Evolutionary conservation across 2,113 vertebrate genomes (phyloP).

Genomic region (Mandrillus leucophaeus): DNA sequence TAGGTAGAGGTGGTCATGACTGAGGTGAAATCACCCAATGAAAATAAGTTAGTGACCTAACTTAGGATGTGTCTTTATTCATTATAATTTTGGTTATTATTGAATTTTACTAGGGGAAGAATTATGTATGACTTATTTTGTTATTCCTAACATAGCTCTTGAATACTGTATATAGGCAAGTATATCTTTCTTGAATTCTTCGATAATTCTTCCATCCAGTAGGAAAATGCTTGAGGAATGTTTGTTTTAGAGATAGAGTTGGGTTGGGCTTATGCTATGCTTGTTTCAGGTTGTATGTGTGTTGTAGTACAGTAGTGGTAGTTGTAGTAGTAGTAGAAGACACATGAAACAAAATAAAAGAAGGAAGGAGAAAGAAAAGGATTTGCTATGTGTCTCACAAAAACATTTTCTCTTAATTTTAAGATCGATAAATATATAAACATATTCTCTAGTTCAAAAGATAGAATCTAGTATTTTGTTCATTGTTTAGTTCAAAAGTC

Average conservation of each 20-base stretch:
- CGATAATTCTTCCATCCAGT: background rate
- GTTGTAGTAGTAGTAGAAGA: background rate
- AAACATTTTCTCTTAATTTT: background rate
- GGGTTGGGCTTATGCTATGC: background rate
- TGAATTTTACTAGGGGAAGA: background rate
- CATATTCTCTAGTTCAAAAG: conserved; percentile 1
- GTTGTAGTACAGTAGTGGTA: background rate
- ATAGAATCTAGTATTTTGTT: conserved; percentile 2
- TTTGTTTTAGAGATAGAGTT: background rate
- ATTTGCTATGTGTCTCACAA: background rate
- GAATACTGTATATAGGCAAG: background rate
- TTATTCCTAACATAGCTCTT: background rate
- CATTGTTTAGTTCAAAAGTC: conserved; percentile 19
- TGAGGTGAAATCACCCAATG: background rate
- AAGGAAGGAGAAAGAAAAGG: background rate
- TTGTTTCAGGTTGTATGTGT: background rate
- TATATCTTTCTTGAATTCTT: background rate
- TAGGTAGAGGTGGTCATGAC: background rate
- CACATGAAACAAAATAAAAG: background rate
- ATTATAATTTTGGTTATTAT: background rate
- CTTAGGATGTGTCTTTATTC: background rate
- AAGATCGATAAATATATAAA: background rate
- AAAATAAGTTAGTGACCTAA: background rate
- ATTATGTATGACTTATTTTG: background rate
- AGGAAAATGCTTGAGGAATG: background rate